These are phyloP conservation scores for Teleiodes luculella DNA, from an alignment of 2,888 invertebrate genomes.

Conservation along the genomic window DNA sequence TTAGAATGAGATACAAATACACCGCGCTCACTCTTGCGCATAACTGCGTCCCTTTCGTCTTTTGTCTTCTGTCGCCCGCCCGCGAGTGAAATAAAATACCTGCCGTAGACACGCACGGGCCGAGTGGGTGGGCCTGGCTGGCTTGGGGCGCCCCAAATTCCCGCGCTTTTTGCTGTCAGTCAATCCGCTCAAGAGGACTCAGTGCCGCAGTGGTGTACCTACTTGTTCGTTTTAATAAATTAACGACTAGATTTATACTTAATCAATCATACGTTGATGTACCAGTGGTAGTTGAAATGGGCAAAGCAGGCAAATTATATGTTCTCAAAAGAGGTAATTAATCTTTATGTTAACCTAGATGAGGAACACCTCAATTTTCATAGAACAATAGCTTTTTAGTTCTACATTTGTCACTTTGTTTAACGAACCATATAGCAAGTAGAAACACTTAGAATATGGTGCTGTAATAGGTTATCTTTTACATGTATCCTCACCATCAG, in stretches of 20 bases:
- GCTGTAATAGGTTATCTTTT: too few relatives aligned
- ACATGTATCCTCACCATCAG: too few relatives aligned
- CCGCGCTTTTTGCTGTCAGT: conserved; percentile 8
- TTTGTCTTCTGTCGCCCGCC: too few relatives aligned
- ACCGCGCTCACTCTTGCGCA: too few relatives aligned
- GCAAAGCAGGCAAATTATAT: conserved; percentile 65
- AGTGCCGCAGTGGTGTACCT: not conserved
- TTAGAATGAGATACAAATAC: too few relatives aligned
- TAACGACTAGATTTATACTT: not conserved
- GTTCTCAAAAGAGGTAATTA: conserved; percentile 75
- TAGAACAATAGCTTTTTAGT: not conserved
- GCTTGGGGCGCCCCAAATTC: not conserved
- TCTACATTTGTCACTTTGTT: too few relatives aligned
- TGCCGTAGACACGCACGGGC: too few relatives aligned
- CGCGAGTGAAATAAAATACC: too few relatives aligned
- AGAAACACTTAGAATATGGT: too few relatives aligned
- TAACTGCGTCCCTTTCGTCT: too few relatives aligned
- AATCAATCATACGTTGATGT: not conserved
- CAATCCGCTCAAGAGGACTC: not conserved
- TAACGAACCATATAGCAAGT: too few relatives aligned
- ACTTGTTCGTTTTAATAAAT: not conserved
- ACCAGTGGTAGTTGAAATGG: conserved; percentile 25
- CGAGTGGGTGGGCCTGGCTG: too few relatives aligned
- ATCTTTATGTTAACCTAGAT: not conserved
- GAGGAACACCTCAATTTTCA: not conserved